Evolutionary conservation across 2,797 vertebrate genomes (phyloP).

Genomic region (Sebastes itinus): DNA sequence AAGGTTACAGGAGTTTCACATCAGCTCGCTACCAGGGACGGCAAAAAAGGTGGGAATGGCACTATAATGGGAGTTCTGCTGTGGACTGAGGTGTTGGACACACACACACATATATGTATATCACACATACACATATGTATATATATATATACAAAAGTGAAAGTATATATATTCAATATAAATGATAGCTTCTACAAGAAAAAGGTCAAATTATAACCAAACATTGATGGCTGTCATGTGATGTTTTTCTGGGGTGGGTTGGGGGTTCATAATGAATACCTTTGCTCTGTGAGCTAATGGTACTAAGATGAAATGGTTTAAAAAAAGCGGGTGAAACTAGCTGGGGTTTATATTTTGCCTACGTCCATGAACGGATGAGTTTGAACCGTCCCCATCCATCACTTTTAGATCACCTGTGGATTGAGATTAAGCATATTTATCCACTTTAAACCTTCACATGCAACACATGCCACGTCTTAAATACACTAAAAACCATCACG

Average conservation of each 20-base stretch:
- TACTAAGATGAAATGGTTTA: conserved; percentile 25
- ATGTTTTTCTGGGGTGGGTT: background rate
- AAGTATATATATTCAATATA: conserved; percentile 12
- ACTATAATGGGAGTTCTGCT: conserved; percentile 56
- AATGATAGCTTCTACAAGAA: background rate
- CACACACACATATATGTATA: background rate
- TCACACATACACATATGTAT: background rate
- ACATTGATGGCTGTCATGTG: background rate
- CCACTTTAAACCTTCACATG: background rate
- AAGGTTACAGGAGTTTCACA: conserved; percentile 50
- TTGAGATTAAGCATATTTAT: conserved; percentile 28
- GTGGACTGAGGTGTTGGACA: conserved; percentile 46
- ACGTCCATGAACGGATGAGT: conserved; percentile 33
- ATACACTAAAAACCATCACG: background rate
- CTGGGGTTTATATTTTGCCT: conserved; percentile 36
- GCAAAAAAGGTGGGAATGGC: conserved; percentile 48
- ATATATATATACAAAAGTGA: conserved; percentile 16
- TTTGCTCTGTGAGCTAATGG: conserved; percentile 11
- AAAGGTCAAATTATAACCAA: background rate
- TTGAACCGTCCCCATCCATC: conserved; percentile 39
- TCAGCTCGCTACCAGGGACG: conserved; percentile 30
- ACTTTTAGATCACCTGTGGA: conserved; percentile 51
- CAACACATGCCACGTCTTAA: background rate
- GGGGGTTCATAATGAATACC: background rate
- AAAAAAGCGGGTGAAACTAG: conserved; percentile 11